A percentile compares a stretch with the other conserved stretches of the same genome.
phyloP scores from a whole-genome alignment of 2,113 vertebrate genomes.

The Neofelis nebulosa region DNA sequence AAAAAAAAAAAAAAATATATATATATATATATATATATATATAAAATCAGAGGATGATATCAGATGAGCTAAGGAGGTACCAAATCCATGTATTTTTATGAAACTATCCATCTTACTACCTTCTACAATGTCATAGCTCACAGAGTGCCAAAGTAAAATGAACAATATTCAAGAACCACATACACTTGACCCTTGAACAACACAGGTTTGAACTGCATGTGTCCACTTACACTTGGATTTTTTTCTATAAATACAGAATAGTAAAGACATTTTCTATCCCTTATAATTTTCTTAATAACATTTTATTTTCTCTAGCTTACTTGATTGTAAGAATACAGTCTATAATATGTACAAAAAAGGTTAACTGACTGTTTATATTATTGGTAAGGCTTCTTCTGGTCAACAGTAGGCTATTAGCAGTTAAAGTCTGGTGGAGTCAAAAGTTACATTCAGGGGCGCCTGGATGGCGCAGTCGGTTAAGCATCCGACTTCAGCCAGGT shows the following conservation, averaged over 20 bases:
- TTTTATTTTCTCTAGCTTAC: background rate
- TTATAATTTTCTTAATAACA: background rate
- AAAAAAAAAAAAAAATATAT: too few species aligned
- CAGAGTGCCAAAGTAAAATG: background rate
- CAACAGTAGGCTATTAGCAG: background rate
- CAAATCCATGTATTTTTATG: conserved; percentile 40
- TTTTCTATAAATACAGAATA: too few species aligned
- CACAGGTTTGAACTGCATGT: too few species aligned
- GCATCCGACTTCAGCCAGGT: too few species aligned
- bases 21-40: too few species aligned
- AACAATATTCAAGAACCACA: background rate
- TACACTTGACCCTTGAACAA: too few species aligned
- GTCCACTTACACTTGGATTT: too few species aligned
- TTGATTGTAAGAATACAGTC: background rate
- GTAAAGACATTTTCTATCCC: too few species aligned
- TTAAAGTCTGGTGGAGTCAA: background rate
- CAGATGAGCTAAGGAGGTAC: background rate
- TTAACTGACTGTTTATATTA: background rate
- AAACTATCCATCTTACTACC: background rate
- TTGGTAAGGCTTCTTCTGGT: background rate
- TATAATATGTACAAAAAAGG: background rate
- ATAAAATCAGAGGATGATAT: background rate
- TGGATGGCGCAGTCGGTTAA: too few species aligned
- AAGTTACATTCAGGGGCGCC: background rate
- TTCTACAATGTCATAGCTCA: background rate